A percentile compares a stretch with the other conserved stretches of the same genome.
Evolutionary conservation across 2,888 invertebrate genomes (phyloP).

Genomic region (Shargacucullia verbasci): DNA sequence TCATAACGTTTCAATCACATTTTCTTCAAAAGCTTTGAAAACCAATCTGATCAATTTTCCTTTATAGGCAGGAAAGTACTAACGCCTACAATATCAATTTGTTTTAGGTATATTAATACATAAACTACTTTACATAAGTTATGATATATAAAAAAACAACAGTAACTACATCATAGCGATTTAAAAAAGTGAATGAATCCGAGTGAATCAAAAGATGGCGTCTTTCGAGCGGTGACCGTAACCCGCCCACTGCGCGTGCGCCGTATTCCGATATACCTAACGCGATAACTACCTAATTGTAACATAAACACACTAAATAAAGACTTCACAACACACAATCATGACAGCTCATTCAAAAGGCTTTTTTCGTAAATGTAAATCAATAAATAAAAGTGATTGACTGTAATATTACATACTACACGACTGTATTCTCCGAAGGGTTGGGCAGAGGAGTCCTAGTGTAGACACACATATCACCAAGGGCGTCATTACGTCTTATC

Average conservation of each 20-base stretch:
- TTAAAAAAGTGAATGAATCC: constrained; percentile 55
- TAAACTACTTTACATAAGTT: neutral
- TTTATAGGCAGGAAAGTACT: neutral
- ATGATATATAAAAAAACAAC: no score
- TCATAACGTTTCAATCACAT: no score
- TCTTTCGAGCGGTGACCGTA: constrained; percentile 52
- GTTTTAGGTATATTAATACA: neutral
- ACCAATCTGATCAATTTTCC: neutral
- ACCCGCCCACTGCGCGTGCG: constrained; percentile 56
- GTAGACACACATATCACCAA: no score
- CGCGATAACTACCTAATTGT: constrained; percentile 57
- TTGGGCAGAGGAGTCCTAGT: no score
- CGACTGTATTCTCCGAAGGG: no score
- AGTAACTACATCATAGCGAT: constrained; percentile 29
- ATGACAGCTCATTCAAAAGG: constrained; percentile 21
- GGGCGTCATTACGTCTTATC: no score
- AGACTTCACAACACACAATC: constrained; percentile 43
- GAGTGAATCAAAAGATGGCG: constrained; percentile 56
- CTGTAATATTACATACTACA: no score
- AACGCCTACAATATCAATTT: neutral
- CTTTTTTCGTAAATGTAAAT: constrained; percentile 32
- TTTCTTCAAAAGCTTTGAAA: no score
- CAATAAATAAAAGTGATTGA: constrained; percentile 30
- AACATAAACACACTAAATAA: constrained; percentile 58
- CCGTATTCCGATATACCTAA: constrained; percentile 43